A percentile compares a stretch with the other conserved stretches of the same genome.
Conservation (phyloP, 2,113 vertebrate species). For the Noturus placidus region DNA sequence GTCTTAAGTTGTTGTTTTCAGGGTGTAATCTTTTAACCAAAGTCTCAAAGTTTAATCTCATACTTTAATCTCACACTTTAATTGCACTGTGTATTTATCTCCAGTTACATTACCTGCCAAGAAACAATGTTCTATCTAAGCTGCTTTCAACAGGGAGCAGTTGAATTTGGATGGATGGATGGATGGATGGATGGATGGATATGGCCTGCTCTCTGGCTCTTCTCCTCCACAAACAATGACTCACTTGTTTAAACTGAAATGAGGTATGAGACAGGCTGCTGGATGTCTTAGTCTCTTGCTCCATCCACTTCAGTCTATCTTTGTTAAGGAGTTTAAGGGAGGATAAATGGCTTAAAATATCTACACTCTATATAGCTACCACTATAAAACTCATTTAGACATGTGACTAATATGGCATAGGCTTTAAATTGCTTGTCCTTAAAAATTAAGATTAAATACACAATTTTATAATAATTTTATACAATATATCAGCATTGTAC, state of each 20-base stretch:
- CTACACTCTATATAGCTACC: neutral
- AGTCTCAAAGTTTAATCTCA: conserved; percentile 9
- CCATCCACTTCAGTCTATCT: conserved; percentile 5
- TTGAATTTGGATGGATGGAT: conserved; percentile 33
- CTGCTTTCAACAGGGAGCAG: neutral
- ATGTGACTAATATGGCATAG: neutral
- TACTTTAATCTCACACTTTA: conserved; percentile 16
- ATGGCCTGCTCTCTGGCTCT: conserved; percentile 22
- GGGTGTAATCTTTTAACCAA: neutral
- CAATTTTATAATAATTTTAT: neutral
- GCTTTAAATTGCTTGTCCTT: neutral
- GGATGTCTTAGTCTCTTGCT: conserved; percentile 33
- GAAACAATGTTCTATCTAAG: conserved; percentile 3
- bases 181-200: conserved; percentile 23
- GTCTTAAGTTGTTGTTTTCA: conserved; percentile 26
- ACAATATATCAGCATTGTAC: neutral
- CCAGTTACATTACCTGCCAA: neutral
- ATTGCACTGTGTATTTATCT: neutral
- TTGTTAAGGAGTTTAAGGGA: conserved; percentile 16
- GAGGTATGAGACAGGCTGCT: conserved; percentile 44
- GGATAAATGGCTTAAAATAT: neutral
- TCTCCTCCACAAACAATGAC: conserved; percentile 28
- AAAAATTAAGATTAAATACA: neutral
- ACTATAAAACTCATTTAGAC: neutral
- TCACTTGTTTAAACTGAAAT: conserved; percentile 46